phyloP scores from a whole-genome alignment of 2,113 vertebrate species.

The Anoplopoma fimbria region DNA sequence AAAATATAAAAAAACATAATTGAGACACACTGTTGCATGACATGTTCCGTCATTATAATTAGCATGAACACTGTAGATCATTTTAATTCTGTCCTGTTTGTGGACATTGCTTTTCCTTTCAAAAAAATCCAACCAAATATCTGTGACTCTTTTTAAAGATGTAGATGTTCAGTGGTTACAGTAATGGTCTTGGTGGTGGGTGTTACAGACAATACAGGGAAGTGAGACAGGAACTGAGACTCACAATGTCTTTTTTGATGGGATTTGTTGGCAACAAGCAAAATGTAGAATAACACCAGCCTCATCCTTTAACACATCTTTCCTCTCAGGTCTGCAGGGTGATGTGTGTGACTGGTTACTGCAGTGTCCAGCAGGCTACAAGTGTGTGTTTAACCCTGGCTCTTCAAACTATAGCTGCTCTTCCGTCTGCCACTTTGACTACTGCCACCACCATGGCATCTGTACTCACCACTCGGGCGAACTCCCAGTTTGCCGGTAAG shows the following conservation, averaged over 20 bases:
- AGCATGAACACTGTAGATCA: neutral
- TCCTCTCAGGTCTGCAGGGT: slow-evolving; percentile 76
- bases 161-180: neutral
- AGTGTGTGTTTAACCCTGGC: slow-evolving; percentile 70
- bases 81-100: neutral
- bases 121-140: neutral
- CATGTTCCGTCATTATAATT: neutral
- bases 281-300: neutral
- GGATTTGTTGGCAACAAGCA: neutral
- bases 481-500: slow-evolving; percentile 87
- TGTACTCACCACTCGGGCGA: slow-evolving; percentile 84
- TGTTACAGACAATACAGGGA: neutral
- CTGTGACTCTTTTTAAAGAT: too few relatives aligned
- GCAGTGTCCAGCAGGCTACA: slow-evolving; percentile 83
- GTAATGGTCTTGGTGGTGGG: neutral
- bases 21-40: too few relatives aligned
- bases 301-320: neutral
- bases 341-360: slow-evolving; percentile 85
- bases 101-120: neutral
- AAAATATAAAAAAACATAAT: neutral
- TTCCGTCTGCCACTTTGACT: slow-evolving; percentile 85
- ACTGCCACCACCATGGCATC: slow-evolving; percentile 90
- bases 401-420: slow-evolving; percentile 83
- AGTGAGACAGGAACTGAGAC: neutral
- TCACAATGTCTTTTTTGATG: neutral